A percentile compares a stretch with the other conserved stretches of the same genome.
phyloP scores from a whole-genome alignment of 2,888 invertebrate species.

The Leucoptera coffeella region DNA sequence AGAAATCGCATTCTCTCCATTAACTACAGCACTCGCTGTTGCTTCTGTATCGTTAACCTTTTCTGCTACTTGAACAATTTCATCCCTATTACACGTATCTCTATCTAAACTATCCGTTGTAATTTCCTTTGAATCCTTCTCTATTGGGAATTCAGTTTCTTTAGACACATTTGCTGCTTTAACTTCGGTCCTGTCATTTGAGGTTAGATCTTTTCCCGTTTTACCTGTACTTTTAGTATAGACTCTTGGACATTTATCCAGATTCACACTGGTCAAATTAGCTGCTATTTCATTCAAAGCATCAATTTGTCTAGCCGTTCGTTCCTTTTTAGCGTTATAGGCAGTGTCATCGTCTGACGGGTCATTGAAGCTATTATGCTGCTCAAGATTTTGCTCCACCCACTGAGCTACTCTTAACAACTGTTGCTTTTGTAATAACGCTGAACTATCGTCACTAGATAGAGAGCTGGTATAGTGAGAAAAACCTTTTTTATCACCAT shows the following conservation, averaged over 20 bases:
- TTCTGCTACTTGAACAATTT: slow-evolving; percentile 10
- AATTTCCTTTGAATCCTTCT: slow-evolving; percentile 26
- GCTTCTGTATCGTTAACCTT: slow-evolving; percentile 13
- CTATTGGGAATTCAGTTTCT: slow-evolving; percentile 39
- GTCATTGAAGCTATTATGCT: slow-evolving; percentile 37
- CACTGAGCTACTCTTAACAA: slow-evolving; percentile 69
- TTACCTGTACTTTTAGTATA: slow-evolving; percentile 42
- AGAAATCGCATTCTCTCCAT: slow-evolving; percentile 30
- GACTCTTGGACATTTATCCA: slow-evolving; percentile 42
- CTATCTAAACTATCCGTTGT: too few species aligned
- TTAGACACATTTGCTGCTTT: slow-evolving; percentile 13
- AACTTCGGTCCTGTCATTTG: slow-evolving; percentile 12
- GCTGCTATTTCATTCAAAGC: slow-evolving; percentile 37
- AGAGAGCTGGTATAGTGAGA: slow-evolving; percentile 47
- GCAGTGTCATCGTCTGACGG: slow-evolving; percentile 33
- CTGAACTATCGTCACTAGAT: slow-evolving; percentile 48
- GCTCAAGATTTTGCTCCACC: slow-evolving; percentile 62
- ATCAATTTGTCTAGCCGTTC: slow-evolving; percentile 27
- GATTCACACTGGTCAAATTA: slow-evolving; percentile 44
- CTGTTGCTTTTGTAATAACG: slow-evolving; percentile 56
- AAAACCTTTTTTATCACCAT: slow-evolving; percentile 34
- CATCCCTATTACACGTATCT: too few species aligned
- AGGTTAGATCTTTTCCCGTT: slow-evolving; percentile 20
- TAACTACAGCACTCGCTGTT: slow-evolving; percentile 19
- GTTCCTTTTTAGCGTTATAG: slow-evolving; percentile 27